Base-by-base conservation (phyloP, 1,140 invertebrate genomes). In the Zaprionus lachaisei region DNA sequence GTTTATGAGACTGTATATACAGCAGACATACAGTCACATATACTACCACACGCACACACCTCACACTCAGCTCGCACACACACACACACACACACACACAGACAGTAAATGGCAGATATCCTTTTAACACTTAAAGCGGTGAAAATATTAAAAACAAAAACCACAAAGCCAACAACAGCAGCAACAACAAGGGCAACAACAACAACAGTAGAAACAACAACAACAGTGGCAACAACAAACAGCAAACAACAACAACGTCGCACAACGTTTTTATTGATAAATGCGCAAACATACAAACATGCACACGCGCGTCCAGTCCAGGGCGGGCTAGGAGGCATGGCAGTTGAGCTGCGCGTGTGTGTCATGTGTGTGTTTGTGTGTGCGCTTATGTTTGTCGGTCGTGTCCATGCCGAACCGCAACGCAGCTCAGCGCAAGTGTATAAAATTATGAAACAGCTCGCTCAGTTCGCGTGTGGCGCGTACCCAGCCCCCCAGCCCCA, bases 91-190 rank as follows among this genome's bases (percentile, higher is more conserved):
- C 63, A 65, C 17, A 49, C 61, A 38, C 73, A 70, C 58, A 57
- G 56, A 78, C 80, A 89, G 74, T 90, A 90, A 89, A 89, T 90
- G 85, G 76, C 85, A 89, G 79, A 89, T 89, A 89, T 89, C 85
- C 85, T 89, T 89, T 89, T 89, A 89, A 89, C 85, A 89, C 85
- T 89, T 89, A 89, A 89, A 89, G 81, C 85, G 85, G 85, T 90
- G 79, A 89, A 89, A 89, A 89, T 89, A 89, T 89, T 90, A 85
- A 89, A 89, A 89, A 90, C 84, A 89, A 89, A 86, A 90, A 89
- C 83, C 85, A 81, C 85, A 89, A 90, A 89, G 79, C 73, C 85
- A 84, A 90, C 81, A 83, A 68, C 31, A 34, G 11, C 31, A 34
- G 44, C 60, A 71, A 55, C 75, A 60, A 14, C 14, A 38, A 14